Conservation (phyloP, 2,797 vertebrate genomes). For the Choloepus didactylus region DNA sequence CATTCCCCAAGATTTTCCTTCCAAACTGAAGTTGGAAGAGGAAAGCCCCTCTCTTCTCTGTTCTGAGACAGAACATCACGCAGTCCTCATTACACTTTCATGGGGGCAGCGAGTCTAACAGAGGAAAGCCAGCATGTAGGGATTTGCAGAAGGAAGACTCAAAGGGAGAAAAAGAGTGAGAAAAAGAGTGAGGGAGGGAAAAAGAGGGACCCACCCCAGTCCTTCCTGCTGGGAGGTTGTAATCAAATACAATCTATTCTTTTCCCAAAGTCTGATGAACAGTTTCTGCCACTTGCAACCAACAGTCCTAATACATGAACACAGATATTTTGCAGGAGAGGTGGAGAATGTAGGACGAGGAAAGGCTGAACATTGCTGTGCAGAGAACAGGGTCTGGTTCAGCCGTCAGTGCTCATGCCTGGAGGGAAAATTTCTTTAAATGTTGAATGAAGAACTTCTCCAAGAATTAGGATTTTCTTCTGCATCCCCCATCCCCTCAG, state of each 20-base stretch:
- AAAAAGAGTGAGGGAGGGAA: neutral
- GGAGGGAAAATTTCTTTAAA: no score
- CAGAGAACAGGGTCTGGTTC: neutral
- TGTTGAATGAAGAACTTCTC: neutral
- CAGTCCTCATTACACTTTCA: neutral
- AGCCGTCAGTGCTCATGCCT: neutral
- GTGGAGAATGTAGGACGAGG: neutral
- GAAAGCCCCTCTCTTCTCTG: neutral
- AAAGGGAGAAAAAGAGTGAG: neutral
- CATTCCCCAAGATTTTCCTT: neutral
- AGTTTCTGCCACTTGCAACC: neutral
- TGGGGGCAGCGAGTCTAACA: neutral
- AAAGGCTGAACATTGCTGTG: neutral
- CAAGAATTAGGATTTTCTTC: neutral
- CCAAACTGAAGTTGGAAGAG: neutral
- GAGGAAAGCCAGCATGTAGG: neutral
- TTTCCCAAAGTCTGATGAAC: neutral
- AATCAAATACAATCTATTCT: neutral
- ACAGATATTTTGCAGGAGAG: neutral
- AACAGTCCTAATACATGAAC: neutral
- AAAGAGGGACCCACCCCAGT: no score
- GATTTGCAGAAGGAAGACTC: conserved; percentile 16
- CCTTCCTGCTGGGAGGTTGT: neutral
- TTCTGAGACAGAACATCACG: neutral
- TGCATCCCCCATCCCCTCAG: neutral